Conservation (phyloP, 2,888 invertebrate genomes). For the Molorchus minor region DNA sequence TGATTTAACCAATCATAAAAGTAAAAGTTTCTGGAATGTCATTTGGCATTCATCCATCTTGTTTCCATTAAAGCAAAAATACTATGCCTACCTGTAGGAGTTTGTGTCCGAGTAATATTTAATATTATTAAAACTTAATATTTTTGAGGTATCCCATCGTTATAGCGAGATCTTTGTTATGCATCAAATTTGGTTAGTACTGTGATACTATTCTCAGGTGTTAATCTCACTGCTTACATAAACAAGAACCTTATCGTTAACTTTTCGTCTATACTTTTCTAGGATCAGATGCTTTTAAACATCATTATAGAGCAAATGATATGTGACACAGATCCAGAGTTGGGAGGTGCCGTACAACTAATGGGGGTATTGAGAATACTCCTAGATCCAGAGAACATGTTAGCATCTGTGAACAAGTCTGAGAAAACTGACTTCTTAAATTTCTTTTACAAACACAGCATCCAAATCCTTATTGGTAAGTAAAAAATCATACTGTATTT, state of each 20-base stretch:
- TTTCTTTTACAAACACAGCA: conserved; percentile 98
- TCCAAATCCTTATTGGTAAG: conserved; percentile 92
- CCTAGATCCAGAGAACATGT: conserved; percentile 98
- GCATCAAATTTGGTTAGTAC: too few relatives aligned
- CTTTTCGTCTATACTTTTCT: neutral
- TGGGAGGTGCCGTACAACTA: conserved; percentile 96
- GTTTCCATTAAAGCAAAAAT: too few relatives aligned
- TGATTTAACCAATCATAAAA: too few relatives aligned
- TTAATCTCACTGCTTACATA: neutral
- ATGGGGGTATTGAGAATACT: conserved; percentile 93
- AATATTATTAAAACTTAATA: too few relatives aligned
- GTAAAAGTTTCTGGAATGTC: too few relatives aligned
- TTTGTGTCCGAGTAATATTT: too few relatives aligned
- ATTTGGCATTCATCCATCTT: too few relatives aligned
- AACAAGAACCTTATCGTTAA: neutral
- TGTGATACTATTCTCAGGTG: too few relatives aligned
- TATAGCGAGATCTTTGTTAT: neutral
- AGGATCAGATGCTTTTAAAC: conserved; percentile 95
- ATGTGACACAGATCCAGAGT: conserved; percentile 94
- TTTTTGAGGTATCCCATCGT: neutral
- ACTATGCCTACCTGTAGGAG: too few relatives aligned
- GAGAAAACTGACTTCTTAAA: conserved; percentile 98
- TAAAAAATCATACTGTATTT: too few relatives aligned
- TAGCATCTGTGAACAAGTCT: conserved; percentile 90
- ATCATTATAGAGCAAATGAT: conserved; percentile 99